A percentile compares a stretch with the other conserved stretches of the same genome.
phyloP scores from a whole-genome alignment of 1,140 invertebrate genomes.

The Pemphigus obesinymphae region DNA sequence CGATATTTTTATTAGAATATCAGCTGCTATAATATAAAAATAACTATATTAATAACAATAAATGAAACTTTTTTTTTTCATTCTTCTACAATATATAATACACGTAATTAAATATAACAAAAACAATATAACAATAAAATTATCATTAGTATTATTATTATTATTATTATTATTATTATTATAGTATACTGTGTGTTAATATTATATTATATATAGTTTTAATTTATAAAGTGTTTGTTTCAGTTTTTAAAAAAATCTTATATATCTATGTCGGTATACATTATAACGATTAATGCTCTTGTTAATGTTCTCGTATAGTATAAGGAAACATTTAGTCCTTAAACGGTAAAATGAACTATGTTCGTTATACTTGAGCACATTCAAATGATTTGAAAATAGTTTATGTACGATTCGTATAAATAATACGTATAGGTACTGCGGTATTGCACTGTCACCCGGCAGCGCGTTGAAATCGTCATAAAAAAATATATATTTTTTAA shows the following conservation, averaged over 20 bases:
- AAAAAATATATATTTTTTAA: too few species aligned
- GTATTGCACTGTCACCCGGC: constrained; percentile 15
- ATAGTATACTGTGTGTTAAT: too few species aligned
- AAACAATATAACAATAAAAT: background rate
- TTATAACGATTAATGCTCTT: too few species aligned
- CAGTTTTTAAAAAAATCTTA: background rate
- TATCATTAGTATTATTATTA: too few species aligned
- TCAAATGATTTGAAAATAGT: too few species aligned
- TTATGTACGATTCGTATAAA: background rate
- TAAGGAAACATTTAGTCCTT: background rate
- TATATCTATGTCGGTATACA: background rate
- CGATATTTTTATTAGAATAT: background rate
- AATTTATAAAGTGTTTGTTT: background rate
- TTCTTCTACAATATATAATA: background rate
- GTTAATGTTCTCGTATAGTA: too few species aligned
- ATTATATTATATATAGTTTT: too few species aligned
- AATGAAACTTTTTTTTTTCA: background rate
- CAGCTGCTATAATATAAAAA: too few species aligned
- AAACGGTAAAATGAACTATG: background rate
- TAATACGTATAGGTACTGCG: background rate
- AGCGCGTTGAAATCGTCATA: background rate
- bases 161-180: too few species aligned
- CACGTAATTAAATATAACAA: background rate
- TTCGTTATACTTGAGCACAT: background rate
- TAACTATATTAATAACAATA: too few species aligned